Percentiles rank a stretch among this genome's conserved stretches.
Conservation (phyloP, 2,797 vertebrate genomes). For the Notoglanidium macrostoma region DNA sequence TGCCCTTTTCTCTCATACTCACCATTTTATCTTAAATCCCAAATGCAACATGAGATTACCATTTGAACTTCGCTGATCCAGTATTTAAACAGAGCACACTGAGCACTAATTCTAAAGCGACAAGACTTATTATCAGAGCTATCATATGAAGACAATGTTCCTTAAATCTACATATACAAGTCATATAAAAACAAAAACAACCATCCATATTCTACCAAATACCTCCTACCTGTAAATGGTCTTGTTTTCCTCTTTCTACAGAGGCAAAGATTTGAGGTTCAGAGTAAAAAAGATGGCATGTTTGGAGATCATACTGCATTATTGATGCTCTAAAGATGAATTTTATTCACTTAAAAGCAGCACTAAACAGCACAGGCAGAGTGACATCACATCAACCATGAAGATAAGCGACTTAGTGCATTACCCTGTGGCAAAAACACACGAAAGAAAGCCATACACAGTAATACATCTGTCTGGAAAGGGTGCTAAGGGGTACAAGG, state of each 20-base stretch:
- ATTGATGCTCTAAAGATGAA: conserved; percentile 21
- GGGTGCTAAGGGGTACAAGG: conserved; percentile 21
- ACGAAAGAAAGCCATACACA: conserved; percentile 16
- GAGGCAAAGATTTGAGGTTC: not conserved
- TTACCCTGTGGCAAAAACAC: conserved; percentile 5
- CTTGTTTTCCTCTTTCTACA: not conserved
- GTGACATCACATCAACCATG: conserved; percentile 20
- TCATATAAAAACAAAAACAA: not conserved
- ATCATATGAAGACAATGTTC: not conserved
- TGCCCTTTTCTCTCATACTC: not conserved
- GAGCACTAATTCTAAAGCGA: not conserved
- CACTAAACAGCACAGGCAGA: conserved; percentile 18
- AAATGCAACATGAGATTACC: not conserved
- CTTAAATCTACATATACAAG: not conserved
- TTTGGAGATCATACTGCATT: conserved; percentile 16
- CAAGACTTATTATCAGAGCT: not conserved
- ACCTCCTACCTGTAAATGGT: not conserved
- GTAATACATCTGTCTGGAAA: conserved; percentile 18
- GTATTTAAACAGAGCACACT: not conserved
- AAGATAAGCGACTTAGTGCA: conserved; percentile 12
- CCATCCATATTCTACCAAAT: not conserved
- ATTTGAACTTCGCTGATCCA: not conserved
- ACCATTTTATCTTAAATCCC: not conserved
- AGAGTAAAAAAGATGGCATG: not conserved
- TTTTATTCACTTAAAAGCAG: conserved; percentile 16